Percentiles rank a stretch among this genome's conserved stretches.
Evolutionary conservation across 2,888 invertebrate genomes (phyloP).

Genomic region (Zele albiditarsus): DNA sequence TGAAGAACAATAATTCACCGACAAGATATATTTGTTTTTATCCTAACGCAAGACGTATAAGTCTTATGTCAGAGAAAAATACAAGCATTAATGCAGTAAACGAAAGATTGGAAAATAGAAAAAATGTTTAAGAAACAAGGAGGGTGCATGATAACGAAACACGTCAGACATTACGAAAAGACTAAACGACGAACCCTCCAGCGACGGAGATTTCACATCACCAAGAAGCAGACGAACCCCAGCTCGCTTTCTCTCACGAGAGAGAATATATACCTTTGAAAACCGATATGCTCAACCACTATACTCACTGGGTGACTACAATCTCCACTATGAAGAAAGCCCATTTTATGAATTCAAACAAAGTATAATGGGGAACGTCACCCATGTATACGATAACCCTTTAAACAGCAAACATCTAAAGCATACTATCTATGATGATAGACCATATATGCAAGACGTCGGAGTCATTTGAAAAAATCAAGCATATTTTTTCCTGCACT

Average conservation of each 20-base stretch:
- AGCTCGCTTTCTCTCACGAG: conserved; percentile 34
- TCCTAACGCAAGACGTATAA: too few relatives aligned
- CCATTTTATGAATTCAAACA: conserved; percentile 43
- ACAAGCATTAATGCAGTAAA: background rate
- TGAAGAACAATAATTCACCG: too few relatives aligned
- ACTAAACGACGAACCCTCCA: conserved; percentile 18
- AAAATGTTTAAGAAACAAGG: background rate
- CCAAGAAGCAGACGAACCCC: conserved; percentile 25
- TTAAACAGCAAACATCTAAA: conserved; percentile 5
- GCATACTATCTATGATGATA: background rate
- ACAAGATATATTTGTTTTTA: too few relatives aligned
- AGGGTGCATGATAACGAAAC: conserved; percentile 8
- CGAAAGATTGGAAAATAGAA: background rate
- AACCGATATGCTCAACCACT: conserved; percentile 47
- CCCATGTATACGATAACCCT: conserved; percentile 1
- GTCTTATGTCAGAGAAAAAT: too few relatives aligned
- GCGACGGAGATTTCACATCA: conserved; percentile 26
- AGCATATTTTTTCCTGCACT: background rate
- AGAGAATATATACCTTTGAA: conserved; percentile 47
- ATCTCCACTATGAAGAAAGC: conserved; percentile 12
- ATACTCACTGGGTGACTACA: background rate
- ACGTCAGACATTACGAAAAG: conserved; percentile 19
- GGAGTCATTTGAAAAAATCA: too few relatives aligned
- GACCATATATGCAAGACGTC: background rate
- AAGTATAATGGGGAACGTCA: conserved; percentile 38